These are phyloP conservation scores for Thera obeliscata DNA, from an alignment of 2,888 invertebrate genomes.

Conservation along the genomic window DNA sequence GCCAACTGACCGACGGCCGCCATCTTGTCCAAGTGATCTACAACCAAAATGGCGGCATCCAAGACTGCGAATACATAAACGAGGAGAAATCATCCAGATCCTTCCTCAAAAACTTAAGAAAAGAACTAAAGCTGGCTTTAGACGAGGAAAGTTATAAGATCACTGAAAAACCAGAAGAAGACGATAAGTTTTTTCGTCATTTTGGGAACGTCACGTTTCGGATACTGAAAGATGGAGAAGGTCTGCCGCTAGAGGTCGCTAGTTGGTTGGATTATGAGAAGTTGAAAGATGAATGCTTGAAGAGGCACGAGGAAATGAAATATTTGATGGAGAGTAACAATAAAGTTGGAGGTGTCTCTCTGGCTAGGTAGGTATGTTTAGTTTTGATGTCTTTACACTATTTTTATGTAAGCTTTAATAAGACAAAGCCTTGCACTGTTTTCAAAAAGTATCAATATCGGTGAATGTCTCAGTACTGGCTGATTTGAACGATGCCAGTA, in stretches of 20 bases:
- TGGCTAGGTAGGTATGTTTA: conserved; percentile 66
- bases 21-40: conserved; percentile 89
- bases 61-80: conserved; percentile 88
- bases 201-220: conserved; percentile 83
- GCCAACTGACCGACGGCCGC: conserved; percentile 88
- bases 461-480: background rate
- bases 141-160: conserved; percentile 69
- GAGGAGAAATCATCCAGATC: conserved; percentile 81
- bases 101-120: conserved; percentile 85
- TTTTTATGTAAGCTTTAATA: conserved; percentile 5
- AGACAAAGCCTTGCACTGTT: conserved; percentile 4
- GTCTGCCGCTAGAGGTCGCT: conserved; percentile 77
- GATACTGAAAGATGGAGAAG: conserved; percentile 75
- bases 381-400: conserved; percentile 33
- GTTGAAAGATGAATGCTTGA: conserved; percentile 83
- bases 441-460: background rate
- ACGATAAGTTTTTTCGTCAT: conserved; percentile 71
- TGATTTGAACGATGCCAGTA: background rate
- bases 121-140: conserved; percentile 80
- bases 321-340: conserved; percentile 69
- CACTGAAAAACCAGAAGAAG: conserved; percentile 53
- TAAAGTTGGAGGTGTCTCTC: conserved; percentile 58
- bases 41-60: conserved; percentile 83
- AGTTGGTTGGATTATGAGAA: conserved; percentile 85
- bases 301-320: conserved; percentile 69